Base-by-base conservation (phyloP, 2,797 vertebrate species). In the Mormyrus hasselquistii region DNA sequence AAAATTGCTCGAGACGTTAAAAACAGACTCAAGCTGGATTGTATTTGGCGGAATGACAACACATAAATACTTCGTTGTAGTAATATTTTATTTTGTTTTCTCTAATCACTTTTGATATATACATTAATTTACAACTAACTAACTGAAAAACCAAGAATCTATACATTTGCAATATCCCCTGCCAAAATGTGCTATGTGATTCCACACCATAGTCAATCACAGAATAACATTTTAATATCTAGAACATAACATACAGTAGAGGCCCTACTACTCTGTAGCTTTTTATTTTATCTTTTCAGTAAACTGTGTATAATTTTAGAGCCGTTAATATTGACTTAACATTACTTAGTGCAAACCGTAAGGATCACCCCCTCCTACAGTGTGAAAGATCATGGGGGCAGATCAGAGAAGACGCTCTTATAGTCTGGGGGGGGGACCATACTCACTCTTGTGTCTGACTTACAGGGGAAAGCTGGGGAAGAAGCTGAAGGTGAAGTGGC, bases 41-140 rank as follows among this genome's bases (percentile, higher is more conserved):
- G 1, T 14, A 69, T 69, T 34, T 34, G 29, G 65, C 29, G 25
- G 10, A 69, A 29, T 65, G 25, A 65, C 7, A 38, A 73, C 69
- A 14, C 34, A 73, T 73, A 76, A 76, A 19, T 34, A 34, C 25
- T 86, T 34, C 44, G 14, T 14, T 22, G 52, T 29, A 85, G 62
- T 89, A 79, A 88, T 76, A 88, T 76, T 90, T 88, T 90, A 90
- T 85, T 88, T 88, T 47, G 49, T 73, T 55, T 47, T 34, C 50
- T 82, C 62, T 84, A 90, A 83, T 90, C 57, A 88, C 79, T 55
- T 55, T 88, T 86, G 29, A 62, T 90, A 90, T 90, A 73, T 90
- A 90, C 89, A 90, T 65, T 41, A 34, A 90, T 90, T 88, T 90
- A 90, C 89, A 90, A 57, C 49, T 29, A 73, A 47, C 53, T 62